These are phyloP conservation scores for Cyprinodon diabolis DNA, from an alignment of 2,797 vertebrate species.

Conservation along the genomic window DNA sequence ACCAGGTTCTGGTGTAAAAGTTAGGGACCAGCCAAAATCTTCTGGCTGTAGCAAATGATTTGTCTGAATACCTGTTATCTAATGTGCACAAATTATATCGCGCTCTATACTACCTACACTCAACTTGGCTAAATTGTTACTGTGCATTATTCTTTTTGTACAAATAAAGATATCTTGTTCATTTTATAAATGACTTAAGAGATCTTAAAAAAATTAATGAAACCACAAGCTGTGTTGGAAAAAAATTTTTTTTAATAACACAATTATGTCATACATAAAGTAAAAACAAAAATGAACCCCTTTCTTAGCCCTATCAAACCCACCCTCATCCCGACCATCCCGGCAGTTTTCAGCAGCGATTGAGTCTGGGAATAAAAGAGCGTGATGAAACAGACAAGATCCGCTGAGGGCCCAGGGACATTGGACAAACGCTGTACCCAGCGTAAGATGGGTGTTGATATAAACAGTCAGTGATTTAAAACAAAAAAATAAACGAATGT, in stretches of 20 bases:
- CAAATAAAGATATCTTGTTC: background rate
- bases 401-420: constrained; percentile 58
- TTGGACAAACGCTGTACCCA: constrained; percentile 54
- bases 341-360: constrained; percentile 77
- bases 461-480: constrained; percentile 68
- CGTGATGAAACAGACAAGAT: constrained; percentile 60
- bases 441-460: constrained; percentile 64
- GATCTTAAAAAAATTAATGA: constrained; percentile 30
- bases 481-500: constrained; percentile 60
- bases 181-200: background rate
- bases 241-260: constrained; percentile 80
- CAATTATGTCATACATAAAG: constrained; percentile 80
- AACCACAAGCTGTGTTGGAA: constrained; percentile 62
- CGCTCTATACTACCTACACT: too few relatives aligned
- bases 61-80: too few relatives aligned
- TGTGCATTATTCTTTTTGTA: background rate
- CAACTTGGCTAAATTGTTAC: too few relatives aligned
- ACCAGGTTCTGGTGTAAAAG: too few relatives aligned
- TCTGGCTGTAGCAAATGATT: too few relatives aligned
- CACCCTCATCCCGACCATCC: constrained; percentile 72
- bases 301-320: constrained; percentile 74
- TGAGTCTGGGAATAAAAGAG: constrained; percentile 75
- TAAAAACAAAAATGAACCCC: constrained; percentile 74
- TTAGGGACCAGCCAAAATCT: too few relatives aligned
- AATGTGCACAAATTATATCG: too few relatives aligned